phyloP scores from a whole-genome alignment of 2,888 invertebrate species.

The Phlogophora meticulosa region DNA sequence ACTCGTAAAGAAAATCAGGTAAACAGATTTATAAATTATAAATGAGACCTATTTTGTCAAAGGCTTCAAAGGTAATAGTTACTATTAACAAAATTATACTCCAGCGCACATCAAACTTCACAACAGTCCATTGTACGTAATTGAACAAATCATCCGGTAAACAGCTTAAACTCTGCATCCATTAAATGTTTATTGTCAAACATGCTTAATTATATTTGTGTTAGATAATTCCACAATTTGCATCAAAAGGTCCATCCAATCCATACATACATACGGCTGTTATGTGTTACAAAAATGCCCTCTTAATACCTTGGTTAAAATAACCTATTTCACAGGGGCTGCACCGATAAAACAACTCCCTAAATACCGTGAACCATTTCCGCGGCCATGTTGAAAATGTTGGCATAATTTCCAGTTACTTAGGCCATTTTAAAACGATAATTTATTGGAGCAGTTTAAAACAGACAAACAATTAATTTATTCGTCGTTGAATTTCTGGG shows the following conservation, averaged over 20 bases:
- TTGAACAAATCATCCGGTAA: slow-evolving; percentile 41
- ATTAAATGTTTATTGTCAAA: slow-evolving; percentile 19
- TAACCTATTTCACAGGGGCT: background rate
- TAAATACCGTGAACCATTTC: background rate
- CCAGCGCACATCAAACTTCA: slow-evolving; percentile 4
- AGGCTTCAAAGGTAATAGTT: slow-evolving; percentile 24
- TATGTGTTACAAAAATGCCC: background rate
- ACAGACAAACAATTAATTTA: background rate
- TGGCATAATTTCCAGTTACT: slow-evolving; percentile 12
- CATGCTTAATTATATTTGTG: slow-evolving; percentile 9
- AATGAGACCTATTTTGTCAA: slow-evolving; percentile 9
- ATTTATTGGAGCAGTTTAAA: slow-evolving; percentile 4
- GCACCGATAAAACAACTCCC: background rate
- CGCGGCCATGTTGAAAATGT: background rate
- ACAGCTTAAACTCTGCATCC: slow-evolving; percentile 19
- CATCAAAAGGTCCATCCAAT: background rate
- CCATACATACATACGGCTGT: background rate
- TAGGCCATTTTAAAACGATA: slow-evolving; percentile 1
- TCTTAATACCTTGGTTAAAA: no score
- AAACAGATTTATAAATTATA: slow-evolving; percentile 18
- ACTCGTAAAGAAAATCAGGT: background rate
- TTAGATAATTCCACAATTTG: background rate
- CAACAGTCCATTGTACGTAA: slow-evolving; percentile 34
- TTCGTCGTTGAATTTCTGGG: slow-evolving; percentile 10
- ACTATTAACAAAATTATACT: slow-evolving; percentile 36